Base-by-base conservation (phyloP, 2,888 invertebrate genomes). In the Arctia plantaginis region DNA sequence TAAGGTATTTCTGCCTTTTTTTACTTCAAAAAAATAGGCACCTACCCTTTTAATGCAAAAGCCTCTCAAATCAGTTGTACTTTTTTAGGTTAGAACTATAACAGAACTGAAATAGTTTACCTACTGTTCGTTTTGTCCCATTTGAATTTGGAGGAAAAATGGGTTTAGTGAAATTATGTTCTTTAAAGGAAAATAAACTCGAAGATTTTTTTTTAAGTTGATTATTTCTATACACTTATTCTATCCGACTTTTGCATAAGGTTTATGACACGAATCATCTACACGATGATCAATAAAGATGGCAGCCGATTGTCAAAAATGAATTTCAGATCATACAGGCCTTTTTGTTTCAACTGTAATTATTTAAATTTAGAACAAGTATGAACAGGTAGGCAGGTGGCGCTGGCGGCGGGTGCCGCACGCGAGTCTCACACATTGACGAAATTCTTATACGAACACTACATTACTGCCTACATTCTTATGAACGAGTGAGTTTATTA, bases 301-400 rank as follows among this genome's bases (percentile, higher is more conserved):
- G 59, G 27, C 59, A 27, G 51, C 13, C 27, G 6, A 30, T 62
- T 30, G 18, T 62, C 62, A 62, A 27, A 62, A 27, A 30, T 62
- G 30, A 30, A 62, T 62, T 62, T 62, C 6, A 27, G 30, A 27
- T 62, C 1, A 3, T 18, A 18, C 13, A 33, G 3, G 33, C 1
- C 30, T 67, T 47, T 47, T 47, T 67, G 47, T 67, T 67, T 67
- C 13, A n/a, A 33, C 23, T 67, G 6, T 67, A 47, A 33, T 41
- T 30, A 33, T 47, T 47, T 30, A 67, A 67, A 20, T 67, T 44
- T 70, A 41, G 64, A 70, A 62, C 44, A 68, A 27, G 44, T 15
- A 68, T 47, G 8, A 66, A 66, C 69, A n/a, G 69, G 51, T 69
- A 55, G 10, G 69, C 69, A 55, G 69, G 69, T 69, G 69, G 69